A percentile compares a stretch with the other conserved stretches of the same genome.
Evolutionary conservation across 2,888 invertebrate species (phyloP).

Genomic region (Amphimallon solstitiale): DNA sequence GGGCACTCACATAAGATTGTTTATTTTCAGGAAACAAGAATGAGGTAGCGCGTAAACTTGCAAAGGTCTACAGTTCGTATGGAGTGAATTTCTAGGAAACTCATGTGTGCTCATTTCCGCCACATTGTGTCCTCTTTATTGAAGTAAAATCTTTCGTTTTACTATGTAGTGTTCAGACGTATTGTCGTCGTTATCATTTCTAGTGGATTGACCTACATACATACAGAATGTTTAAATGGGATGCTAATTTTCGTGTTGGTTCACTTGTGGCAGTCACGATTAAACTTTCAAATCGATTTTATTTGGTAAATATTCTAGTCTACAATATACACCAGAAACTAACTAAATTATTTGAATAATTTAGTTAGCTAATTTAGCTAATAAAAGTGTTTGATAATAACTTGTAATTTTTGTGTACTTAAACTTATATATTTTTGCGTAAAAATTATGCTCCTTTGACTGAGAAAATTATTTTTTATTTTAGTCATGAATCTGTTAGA

Average conservation of each 20-base stretch:
- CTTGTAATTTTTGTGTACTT: no score
- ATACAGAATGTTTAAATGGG: not conserved
- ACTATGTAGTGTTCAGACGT: conserved; percentile 10
- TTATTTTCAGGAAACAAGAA: conserved; percentile 3
- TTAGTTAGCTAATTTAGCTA: no score
- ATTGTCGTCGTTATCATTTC: conserved; percentile 10
- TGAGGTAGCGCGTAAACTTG: conserved; percentile 1
- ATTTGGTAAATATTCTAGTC: no score
- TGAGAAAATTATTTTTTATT: no score
- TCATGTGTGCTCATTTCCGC: conserved; percentile 40
- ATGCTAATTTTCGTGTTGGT: not conserved
- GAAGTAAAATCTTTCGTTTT: conserved; percentile 34
- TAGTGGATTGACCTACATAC: conserved; percentile 23
- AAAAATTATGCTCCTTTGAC: no score
- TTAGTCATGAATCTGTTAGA: no score
- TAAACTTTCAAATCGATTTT: no score
- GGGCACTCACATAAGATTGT: not conserved
- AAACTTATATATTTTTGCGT: no score
- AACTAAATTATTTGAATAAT: no score
- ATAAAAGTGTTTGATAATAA: no score
- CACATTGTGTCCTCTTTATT: conserved; percentile 36
- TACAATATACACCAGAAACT: no score
- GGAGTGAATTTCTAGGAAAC: conserved; percentile 30
- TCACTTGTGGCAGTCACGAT: no score
- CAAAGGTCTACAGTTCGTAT: not conserved